phyloP scores from a whole-genome alignment of 2,797 vertebrate genomes.

The Microcaecilia unicolor region DNA sequence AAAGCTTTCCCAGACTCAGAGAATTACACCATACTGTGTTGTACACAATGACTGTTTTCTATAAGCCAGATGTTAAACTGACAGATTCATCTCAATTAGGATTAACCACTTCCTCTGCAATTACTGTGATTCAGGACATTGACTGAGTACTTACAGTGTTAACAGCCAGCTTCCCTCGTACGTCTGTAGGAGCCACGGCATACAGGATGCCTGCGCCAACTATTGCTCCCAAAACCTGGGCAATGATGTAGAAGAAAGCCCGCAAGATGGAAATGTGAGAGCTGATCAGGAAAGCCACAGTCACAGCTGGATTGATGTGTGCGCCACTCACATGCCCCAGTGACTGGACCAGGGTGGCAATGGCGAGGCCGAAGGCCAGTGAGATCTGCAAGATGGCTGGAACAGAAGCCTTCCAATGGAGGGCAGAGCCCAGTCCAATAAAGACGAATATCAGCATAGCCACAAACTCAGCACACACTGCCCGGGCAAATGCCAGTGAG shows the following conservation, averaged over 20 bases:
- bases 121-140: no score
- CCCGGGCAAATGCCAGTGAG: not conserved
- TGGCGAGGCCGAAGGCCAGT: conserved; percentile 5
- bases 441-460: conserved; percentile 3
- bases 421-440: conserved; percentile 1
- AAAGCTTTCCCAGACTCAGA: no score
- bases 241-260: conserved; percentile 3
- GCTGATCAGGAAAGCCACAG: not conserved
- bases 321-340: conserved; percentile 8
- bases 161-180: conserved; percentile 4
- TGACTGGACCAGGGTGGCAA: conserved; percentile 5
- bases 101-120: no score
- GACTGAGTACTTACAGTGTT: conserved; percentile 7
- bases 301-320: conserved; percentile 10
- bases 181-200: not conserved
- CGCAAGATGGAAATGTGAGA: conserved; percentile 3
- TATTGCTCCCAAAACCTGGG: conserved; percentile 9
- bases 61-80: no score
- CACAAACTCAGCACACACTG: conserved; percentile 9
- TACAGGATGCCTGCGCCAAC: conserved; percentile 1
- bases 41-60: no score
- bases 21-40: no score
- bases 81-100: no score
- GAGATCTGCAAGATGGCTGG: not conserved
- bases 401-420: conserved; percentile 1